A percentile compares a stretch with the other conserved stretches of the same genome.
Evolutionary conservation across 2,797 vertebrate genomes (phyloP).

Genomic region (Sebastolobus altivelis): DNA sequence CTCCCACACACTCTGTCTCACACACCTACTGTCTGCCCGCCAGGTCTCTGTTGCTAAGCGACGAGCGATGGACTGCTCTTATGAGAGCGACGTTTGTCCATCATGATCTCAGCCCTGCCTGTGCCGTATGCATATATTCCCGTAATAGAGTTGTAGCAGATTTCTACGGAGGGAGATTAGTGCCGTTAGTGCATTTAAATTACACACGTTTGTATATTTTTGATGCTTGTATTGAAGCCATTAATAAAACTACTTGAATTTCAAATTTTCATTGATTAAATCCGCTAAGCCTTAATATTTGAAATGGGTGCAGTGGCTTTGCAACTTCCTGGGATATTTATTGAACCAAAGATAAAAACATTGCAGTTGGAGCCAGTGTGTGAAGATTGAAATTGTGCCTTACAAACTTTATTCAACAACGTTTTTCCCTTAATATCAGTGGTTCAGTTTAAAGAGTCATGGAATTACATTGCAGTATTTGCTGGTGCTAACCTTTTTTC

Average conservation of each 20-base stretch:
- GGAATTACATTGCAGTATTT: not conserved
- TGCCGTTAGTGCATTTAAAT: not conserved
- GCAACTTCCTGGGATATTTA: not conserved
- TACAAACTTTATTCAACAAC: not conserved
- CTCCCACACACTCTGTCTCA: slow-evolving; percentile 77
- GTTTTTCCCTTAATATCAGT: not conserved
- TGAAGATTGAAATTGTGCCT: not conserved
- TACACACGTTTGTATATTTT: not conserved
- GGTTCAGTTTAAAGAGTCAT: not conserved
- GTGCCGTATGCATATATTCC: slow-evolving; percentile 4
- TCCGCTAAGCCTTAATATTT: slow-evolving; percentile 7
- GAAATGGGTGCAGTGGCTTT: not conserved
- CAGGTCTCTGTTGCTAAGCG: slow-evolving; percentile 89
- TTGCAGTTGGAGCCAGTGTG: not conserved
- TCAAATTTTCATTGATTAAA: not conserved
- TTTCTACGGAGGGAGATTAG: not conserved
- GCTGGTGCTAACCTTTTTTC: not conserved
- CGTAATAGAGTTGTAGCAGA: not conserved
- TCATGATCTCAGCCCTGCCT: slow-evolving; percentile 73
- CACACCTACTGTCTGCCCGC: slow-evolving; percentile 87
- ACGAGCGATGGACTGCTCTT: slow-evolving; percentile 85
- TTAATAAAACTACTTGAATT: not conserved
- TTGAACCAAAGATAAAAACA: not conserved
- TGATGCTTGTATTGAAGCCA: not conserved
- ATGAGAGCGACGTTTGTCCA: slow-evolving; percentile 84